Conservation (phyloP, 1,140 invertebrate genomes). For the Bombus confusus region DNA sequence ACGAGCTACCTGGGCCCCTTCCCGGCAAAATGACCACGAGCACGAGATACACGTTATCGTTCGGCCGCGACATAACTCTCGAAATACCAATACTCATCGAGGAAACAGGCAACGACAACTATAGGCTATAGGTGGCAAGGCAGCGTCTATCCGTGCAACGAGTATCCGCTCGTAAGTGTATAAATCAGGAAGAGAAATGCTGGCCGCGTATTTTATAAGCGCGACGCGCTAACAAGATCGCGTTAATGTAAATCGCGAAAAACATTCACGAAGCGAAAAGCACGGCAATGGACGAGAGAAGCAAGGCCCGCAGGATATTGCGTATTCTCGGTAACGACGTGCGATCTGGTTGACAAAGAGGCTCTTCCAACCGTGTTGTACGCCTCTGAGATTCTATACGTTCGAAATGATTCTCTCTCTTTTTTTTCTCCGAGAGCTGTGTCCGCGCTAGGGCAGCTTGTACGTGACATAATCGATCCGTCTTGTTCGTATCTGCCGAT, state of each 20-base stretch:
- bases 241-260: slow-evolving; percentile 38
- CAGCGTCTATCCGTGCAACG: neutral
- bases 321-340: slow-evolving; percentile 38
- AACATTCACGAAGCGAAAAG: slow-evolving; percentile 16
- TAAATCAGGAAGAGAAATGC: slow-evolving; percentile 40
- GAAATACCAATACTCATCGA: slow-evolving; percentile 12
- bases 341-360: slow-evolving; percentile 40
- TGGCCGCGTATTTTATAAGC: slow-evolving; percentile 28
- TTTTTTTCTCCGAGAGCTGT: neutral
- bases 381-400: neutral
- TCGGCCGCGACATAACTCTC: neutral
- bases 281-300: neutral
- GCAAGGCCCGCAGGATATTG: slow-evolving; percentile 1
- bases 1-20: neutral
- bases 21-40: neutral
- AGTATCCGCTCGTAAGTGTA: slow-evolving; percentile 26
- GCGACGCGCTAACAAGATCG: slow-evolving; percentile 37
- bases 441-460: too few species aligned
- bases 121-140: neutral
- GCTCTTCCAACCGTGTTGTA: neutral
- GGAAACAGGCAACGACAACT: neutral
- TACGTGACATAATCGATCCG: neutral
- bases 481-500: neutral
- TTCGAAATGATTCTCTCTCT: neutral
- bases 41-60: slow-evolving; percentile 13